phyloP scores from a whole-genome alignment of 2,888 invertebrate species.

The Drosophila koepferae region DNA sequence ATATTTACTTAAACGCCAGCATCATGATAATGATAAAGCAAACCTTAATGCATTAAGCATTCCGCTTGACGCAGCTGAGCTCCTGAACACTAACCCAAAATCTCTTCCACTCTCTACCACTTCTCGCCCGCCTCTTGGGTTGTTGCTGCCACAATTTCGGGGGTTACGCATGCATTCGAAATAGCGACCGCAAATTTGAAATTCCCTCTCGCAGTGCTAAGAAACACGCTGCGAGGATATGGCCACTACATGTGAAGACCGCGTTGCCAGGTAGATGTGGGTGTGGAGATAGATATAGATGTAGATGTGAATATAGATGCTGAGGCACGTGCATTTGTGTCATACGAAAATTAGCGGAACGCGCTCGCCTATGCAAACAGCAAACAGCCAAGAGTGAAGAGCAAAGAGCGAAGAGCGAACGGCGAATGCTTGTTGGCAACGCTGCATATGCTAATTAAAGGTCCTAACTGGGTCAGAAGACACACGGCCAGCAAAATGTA shows the following conservation, averaged over 20 bases:
- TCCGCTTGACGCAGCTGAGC: slow-evolving; percentile 28
- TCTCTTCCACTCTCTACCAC: not conserved
- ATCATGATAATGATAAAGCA: slow-evolving; percentile 3
- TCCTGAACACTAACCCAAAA: not conserved
- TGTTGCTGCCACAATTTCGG: not conserved
- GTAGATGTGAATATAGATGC: slow-evolving; percentile 3
- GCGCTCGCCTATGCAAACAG: slow-evolving; percentile 40
- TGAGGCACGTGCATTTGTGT: slow-evolving; percentile 32
- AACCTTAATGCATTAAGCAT: slow-evolving; percentile 33
- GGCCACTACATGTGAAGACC: not conserved
- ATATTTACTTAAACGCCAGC: slow-evolving; percentile 4
- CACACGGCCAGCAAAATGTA: slow-evolving; percentile 42
- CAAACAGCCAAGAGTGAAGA: slow-evolving; percentile 17
- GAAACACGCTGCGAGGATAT: slow-evolving; percentile 28
- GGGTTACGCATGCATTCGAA: slow-evolving; percentile 50
- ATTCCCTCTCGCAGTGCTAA: slow-evolving; percentile 44
- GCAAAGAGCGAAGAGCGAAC: not conserved
- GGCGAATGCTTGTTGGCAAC: slow-evolving; percentile 12
- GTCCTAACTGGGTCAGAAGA: slow-evolving; percentile 71
- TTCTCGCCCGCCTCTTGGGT: not conserved
- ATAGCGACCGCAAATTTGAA: slow-evolving; percentile 46
- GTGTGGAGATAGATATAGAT: not conserved
- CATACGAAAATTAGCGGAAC: slow-evolving; percentile 51
- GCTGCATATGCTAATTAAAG: slow-evolving; percentile 71
- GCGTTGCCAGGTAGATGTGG: not conserved